Evolutionary conservation across 2,888 invertebrate species (phyloP).

Genomic region (Hydropsyche betteni): DNA sequence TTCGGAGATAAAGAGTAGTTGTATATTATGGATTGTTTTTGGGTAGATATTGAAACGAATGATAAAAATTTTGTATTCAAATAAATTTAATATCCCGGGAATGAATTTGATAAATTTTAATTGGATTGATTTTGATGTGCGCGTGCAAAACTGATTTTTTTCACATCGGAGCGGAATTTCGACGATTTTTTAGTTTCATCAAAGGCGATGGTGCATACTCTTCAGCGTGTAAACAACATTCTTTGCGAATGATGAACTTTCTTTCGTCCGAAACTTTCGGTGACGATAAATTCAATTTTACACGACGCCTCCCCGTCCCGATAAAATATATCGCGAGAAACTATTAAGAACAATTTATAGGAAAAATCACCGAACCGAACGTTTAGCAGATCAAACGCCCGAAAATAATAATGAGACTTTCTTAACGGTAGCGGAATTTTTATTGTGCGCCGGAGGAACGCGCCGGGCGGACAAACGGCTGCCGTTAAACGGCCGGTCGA

Average conservation of each 20-base stretch:
- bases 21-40: too few relatives aligned
- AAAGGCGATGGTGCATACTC: conserved; percentile 3
- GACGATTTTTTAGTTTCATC: conserved; percentile 17
- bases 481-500: conserved; percentile 1
- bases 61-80: too few relatives aligned
- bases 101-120: conserved; percentile 16
- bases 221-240: conserved; percentile 28
- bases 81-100: background rate
- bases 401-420: background rate
- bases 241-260: conserved; percentile 16
- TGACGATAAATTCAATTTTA: conserved; percentile 3
- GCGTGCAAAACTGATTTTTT: conserved; percentile 19
- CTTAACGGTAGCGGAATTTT: conserved; percentile 28
- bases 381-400: too few relatives aligned
- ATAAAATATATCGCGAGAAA: conserved; percentile 3
- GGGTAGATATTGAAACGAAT: too few relatives aligned
- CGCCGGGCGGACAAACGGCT: conserved; percentile 24
- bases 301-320: background rate
- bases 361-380: too few relatives aligned
- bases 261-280: conserved; percentile 8
- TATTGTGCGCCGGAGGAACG: conserved; percentile 5
- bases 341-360: conserved; percentile 20
- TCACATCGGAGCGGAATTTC: background rate
- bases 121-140: conserved; percentile 22
- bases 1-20: too few relatives aligned